Percentiles rank a stretch among this genome's conserved stretches.
Evolutionary conservation across 2,797 vertebrate species (phyloP).

Genomic region (Odontamblyopus rebecca): DNA sequence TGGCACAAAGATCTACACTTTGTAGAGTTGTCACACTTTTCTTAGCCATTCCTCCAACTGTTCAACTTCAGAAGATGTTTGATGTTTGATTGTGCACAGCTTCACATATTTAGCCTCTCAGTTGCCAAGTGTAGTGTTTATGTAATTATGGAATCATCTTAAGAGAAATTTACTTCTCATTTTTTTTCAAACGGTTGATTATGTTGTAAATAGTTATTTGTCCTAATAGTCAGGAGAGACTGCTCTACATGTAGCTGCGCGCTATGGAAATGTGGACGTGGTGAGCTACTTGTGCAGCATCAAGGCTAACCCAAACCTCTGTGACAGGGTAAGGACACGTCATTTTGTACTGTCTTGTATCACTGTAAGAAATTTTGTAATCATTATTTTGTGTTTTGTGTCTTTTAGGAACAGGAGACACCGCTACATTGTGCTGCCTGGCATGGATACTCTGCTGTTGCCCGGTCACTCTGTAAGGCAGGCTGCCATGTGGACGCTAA

Average conservation of each 20-base stretch:
- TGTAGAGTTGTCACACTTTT: slow-evolving; percentile 13
- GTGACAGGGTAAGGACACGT: slow-evolving; percentile 85
- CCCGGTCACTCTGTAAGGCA: slow-evolving; percentile 86
- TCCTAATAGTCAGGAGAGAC: slow-evolving; percentile 91
- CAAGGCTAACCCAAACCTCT: slow-evolving; percentile 87
- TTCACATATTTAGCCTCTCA: slow-evolving; percentile 17
- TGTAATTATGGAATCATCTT: background rate
- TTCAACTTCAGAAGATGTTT: slow-evolving; percentile 19
- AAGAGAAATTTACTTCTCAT: background rate
- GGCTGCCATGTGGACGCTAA: slow-evolving; percentile 86
- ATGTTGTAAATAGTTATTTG: slow-evolving; percentile 12
- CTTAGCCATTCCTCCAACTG: slow-evolving; percentile 27
- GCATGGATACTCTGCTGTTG: slow-evolving; percentile 92
- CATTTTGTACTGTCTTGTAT: background rate
- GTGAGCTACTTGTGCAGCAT: slow-evolving; percentile 91
- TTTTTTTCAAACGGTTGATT: background rate
- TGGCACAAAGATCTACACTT: slow-evolving; percentile 15
- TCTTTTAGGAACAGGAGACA: slow-evolving; percentile 89
- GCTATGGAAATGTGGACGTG: slow-evolving; percentile 94
- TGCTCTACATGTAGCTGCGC: slow-evolving; percentile 91
- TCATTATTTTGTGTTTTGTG: background rate
- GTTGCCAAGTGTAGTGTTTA: slow-evolving; percentile 19
- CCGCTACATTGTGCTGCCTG: slow-evolving; percentile 95
- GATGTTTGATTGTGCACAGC: slow-evolving; percentile 32
- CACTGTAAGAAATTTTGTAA: background rate